Evolutionary conservation across 2,797 vertebrate species (phyloP).

Genomic region (Mus caroli): DNA sequence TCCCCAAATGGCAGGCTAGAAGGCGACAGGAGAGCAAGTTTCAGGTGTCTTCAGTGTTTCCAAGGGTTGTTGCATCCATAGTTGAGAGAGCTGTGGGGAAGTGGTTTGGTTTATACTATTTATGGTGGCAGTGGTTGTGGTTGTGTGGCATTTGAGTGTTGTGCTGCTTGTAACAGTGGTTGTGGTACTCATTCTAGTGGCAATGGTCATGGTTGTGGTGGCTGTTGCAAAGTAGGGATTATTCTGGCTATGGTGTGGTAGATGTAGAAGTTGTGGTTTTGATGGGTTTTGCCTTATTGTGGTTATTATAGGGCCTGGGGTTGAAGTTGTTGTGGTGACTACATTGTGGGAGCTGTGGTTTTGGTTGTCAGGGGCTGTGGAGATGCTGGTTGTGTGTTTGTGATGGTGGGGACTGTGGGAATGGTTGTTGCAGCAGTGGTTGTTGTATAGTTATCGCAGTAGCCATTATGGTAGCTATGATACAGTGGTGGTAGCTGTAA

Average conservation of each 20-base stretch:
- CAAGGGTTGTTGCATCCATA: background rate
- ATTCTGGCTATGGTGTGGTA: background rate
- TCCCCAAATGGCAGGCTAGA: background rate
- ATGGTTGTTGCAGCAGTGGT: background rate
- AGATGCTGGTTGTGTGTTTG: background rate
- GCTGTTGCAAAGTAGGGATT: background rate
- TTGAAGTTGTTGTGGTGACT: background rate
- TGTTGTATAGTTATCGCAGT: too few species aligned
- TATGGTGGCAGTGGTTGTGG: background rate
- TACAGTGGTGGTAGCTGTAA: too few species aligned
- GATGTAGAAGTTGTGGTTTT: background rate
- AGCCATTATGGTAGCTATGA: too few species aligned
- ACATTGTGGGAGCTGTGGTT: background rate
- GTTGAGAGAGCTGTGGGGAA: background rate
- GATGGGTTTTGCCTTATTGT: background rate
- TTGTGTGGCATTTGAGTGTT: background rate
- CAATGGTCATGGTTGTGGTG: background rate
- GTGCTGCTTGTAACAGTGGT: background rate
- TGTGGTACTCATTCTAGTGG: background rate
- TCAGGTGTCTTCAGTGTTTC: background rate
- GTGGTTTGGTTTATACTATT: background rate
- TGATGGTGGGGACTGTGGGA: background rate
- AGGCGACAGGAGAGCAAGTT: background rate
- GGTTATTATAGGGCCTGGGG: background rate
- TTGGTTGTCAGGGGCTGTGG: too few species aligned